Evolutionary conservation across 2,113 vertebrate species (phyloP).

Genomic region (Charadrius vociferus): DNA sequence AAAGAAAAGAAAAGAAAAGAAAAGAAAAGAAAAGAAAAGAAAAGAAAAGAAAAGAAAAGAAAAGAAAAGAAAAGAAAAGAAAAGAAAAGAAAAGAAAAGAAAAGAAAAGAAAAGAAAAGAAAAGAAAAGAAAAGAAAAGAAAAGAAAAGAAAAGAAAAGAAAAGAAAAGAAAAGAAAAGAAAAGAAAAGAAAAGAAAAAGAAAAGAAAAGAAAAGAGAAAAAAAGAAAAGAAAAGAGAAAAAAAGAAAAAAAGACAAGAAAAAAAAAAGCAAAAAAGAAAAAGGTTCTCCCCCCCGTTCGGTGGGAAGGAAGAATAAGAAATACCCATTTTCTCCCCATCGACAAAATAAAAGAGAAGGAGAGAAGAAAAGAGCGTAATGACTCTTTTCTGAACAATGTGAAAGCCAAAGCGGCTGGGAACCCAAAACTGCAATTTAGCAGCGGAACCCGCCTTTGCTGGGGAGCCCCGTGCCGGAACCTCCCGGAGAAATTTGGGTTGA

Average conservation of each 20-base stretch:
- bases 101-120: too few species aligned
- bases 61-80: not conserved
- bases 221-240: too few species aligned
- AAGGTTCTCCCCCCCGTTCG: accelerated
- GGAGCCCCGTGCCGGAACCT: not conserved
- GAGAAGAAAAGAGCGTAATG: not conserved
- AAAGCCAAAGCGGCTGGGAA: not conserved
- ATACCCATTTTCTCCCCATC: not conserved
- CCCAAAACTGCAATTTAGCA: not conserved
- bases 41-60: too few species aligned
- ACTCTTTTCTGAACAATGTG: not conserved
- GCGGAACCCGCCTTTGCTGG: not conserved
- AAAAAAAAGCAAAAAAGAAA: too few species aligned
- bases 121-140: not conserved
- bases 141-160: too few species aligned
- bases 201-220: not conserved
- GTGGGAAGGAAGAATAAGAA: not conserved
- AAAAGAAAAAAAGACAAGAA: too few species aligned
- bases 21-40: not conserved
- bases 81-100: too few species aligned
- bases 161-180: not conserved
- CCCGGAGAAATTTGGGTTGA: not conserved
- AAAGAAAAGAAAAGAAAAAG: too few species aligned
- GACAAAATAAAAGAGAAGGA: not conserved
- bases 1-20: too few species aligned